These are phyloP conservation scores for Dasypus novemcinctus DNA, from an alignment of 2,113 vertebrate species.

Conservation along the genomic window DNA sequence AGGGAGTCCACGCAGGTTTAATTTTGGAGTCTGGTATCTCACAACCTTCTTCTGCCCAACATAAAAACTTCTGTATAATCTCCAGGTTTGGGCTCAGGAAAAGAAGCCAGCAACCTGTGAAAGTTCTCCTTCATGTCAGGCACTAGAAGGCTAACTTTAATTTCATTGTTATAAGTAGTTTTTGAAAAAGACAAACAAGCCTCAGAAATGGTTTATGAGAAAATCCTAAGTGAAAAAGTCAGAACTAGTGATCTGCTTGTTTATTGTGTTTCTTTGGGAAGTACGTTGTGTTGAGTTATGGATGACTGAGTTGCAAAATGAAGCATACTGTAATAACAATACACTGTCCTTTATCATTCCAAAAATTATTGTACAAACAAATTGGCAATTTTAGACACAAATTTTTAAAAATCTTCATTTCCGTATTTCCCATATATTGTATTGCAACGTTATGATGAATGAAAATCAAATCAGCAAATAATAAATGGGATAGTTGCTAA, in stretches of 20 bases:
- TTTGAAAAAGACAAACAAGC: slow-evolving; percentile 21
- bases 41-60: background rate
- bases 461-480: slow-evolving; percentile 12
- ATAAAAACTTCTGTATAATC: background rate
- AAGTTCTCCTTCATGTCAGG: background rate
- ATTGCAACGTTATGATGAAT: background rate
- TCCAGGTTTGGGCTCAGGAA: background rate
- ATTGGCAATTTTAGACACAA: background rate
- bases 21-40: background rate
- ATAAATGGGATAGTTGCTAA: slow-evolving; percentile 3
- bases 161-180: background rate
- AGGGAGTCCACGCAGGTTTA: background rate
- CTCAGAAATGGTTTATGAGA: slow-evolving; percentile 20
- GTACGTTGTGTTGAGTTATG: background rate
- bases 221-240: slow-evolving; percentile 1
- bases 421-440: background rate
- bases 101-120: background rate
- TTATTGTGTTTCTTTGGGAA: slow-evolving; percentile 32
- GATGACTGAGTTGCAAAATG: background rate
- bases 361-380: background rate
- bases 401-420: background rate
- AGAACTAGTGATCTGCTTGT: background rate
- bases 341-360: background rate
- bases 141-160: background rate
- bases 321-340: background rate